Evolutionary conservation across 2,113 vertebrate species (phyloP).

Genomic region (Chloropsis cyanopogon): DNA sequence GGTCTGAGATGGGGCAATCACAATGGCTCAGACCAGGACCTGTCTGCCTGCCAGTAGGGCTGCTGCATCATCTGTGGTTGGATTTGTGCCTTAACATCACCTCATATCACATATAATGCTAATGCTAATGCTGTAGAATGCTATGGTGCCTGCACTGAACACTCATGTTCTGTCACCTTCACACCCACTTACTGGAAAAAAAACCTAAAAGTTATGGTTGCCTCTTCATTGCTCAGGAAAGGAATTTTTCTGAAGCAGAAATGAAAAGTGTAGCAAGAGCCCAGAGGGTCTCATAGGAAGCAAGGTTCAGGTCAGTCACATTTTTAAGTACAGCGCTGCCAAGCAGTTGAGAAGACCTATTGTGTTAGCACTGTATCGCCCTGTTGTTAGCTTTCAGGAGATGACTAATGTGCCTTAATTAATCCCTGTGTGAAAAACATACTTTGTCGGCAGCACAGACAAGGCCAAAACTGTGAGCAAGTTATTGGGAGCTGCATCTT

Average conservation of each 20-base stretch:
- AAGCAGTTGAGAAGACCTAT: neutral
- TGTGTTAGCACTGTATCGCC: neutral
- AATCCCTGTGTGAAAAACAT: slow-evolving; percentile 13
- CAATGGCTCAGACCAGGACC: neutral
- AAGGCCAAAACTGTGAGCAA: neutral
- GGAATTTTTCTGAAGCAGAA: neutral
- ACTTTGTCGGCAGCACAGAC: neutral
- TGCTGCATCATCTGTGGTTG: neutral
- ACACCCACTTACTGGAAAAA: neutral
- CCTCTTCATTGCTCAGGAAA: neutral
- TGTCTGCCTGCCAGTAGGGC: neutral
- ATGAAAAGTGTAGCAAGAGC: neutral
- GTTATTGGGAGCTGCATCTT: neutral
- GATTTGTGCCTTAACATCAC: neutral
- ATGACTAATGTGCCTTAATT: slow-evolving; percentile 39
- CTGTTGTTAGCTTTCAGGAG: slow-evolving; percentile 7
- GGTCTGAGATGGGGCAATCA: neutral
- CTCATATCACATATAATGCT: neutral
- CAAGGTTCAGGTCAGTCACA: neutral
- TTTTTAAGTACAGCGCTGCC: neutral
- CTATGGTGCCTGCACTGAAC: neutral
- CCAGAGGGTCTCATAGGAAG: neutral
- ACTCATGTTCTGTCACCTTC: neutral
- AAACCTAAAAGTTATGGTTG: neutral
- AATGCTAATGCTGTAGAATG: neutral